Conservation (phyloP, 2,797 vertebrate species). For the Caiman crocodilus region DNA sequence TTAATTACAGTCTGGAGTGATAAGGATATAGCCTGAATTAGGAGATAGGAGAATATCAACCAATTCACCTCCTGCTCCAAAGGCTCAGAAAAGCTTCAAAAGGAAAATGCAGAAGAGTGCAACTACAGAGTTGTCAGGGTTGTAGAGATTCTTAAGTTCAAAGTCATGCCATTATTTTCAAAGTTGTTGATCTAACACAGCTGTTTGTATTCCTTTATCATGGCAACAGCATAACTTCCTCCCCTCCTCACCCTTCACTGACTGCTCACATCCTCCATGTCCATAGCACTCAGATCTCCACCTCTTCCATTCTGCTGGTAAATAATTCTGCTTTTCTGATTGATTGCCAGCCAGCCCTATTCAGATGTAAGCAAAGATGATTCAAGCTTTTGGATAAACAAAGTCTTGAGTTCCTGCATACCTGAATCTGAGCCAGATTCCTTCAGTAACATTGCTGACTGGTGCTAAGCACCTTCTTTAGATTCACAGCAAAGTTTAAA, state of each 20-base stretch:
- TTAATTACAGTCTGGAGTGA: neutral
- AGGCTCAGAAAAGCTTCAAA: neutral
- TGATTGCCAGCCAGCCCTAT: conserved; percentile 47
- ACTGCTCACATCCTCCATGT: conserved; percentile 51
- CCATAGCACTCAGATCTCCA: conserved; percentile 27
- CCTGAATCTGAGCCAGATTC: conserved; percentile 56
- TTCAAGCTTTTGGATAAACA: conserved; percentile 57
- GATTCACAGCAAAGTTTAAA: neutral
- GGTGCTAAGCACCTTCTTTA: conserved; percentile 10
- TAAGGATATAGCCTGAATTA: neutral
- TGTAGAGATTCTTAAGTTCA: conserved; percentile 15
- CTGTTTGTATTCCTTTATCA: conserved; percentile 48
- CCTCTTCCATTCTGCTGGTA: conserved; percentile 15
- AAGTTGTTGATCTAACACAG: neutral
- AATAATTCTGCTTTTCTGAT: conserved; percentile 54
- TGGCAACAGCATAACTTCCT: conserved; percentile 44
- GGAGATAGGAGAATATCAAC: neutral
- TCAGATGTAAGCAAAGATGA: conserved; percentile 45
- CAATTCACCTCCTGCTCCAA: neutral
- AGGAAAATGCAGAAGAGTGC: neutral
- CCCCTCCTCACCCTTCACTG: conserved; percentile 41
- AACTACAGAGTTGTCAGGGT: conserved; percentile 27
- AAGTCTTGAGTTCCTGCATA: conserved; percentile 51
- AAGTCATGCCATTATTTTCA: conserved; percentile 30
- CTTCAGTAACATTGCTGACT: conserved; percentile 28